These are phyloP conservation scores for Tenualosa thibaudeaui DNA, from an alignment of 2,797 vertebrate species.

Conservation along the genomic window DNA sequence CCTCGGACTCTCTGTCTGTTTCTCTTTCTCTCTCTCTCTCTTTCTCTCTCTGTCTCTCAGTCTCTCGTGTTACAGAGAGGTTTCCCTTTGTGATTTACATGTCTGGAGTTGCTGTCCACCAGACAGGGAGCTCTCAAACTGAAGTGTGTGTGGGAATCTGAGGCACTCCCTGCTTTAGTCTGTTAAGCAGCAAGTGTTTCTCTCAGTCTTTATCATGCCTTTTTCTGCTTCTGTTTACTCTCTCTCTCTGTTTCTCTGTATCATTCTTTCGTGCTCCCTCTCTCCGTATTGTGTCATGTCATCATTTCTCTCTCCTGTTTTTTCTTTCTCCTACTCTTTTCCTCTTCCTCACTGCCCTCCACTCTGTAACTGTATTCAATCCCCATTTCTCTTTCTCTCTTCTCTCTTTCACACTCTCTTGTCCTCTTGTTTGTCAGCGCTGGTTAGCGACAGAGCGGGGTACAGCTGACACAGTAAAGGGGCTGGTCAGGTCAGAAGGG, in stretches of 20 bases:
- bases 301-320: background rate
- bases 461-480: conserved; percentile 60
- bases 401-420: conserved; percentile 27
- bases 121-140: background rate
- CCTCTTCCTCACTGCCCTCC: background rate
- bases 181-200: background rate
- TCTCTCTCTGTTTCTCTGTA: conserved; percentile 18
- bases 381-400: background rate
- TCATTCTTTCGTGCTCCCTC: background rate
- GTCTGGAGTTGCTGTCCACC: background rate
- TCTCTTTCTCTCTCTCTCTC: background rate
- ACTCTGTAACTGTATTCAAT: background rate
- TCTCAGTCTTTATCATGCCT: background rate
- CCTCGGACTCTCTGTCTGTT: too few relatives aligned
- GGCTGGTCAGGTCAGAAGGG: conserved; percentile 58
- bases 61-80: conserved; percentile 1
- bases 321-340: background rate
- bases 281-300: background rate
- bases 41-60: background rate
- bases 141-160: background rate
- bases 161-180: background rate
- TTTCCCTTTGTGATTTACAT: background rate
- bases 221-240: background rate
- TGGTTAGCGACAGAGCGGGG: conserved; percentile 49
- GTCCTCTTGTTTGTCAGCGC: conserved; percentile 26